Evolutionary conservation across 2,888 invertebrate genomes (phyloP).

Genomic region (Thereva nobilitata): DNA sequence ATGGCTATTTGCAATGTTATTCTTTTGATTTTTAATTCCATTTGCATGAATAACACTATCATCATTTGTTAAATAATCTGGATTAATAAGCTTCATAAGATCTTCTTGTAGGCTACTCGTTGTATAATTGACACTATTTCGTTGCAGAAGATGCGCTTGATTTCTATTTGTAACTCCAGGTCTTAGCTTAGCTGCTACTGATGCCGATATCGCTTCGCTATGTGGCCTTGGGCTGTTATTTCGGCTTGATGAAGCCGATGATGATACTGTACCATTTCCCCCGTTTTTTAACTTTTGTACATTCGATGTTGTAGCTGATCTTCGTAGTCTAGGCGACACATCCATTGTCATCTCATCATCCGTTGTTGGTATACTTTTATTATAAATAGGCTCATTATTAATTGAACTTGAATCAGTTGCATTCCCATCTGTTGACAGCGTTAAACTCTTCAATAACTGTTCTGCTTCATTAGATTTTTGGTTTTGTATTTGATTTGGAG

Average conservation of each 20-base stretch:
- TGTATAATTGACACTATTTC: slow-evolving; percentile 47
- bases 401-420: slow-evolving; percentile 59
- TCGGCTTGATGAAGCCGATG: slow-evolving; percentile 60
- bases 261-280: slow-evolving; percentile 55
- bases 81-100: slow-evolving; percentile 82
- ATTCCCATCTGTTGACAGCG: slow-evolving; percentile 40
- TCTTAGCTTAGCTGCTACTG: slow-evolving; percentile 55
- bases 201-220: slow-evolving; percentile 59
- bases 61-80: slow-evolving; percentile 64
- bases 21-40: slow-evolving; percentile 41
- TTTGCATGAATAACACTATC: slow-evolving; percentile 44
- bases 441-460: slow-evolving; percentile 39
- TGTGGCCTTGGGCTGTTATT: slow-evolving; percentile 67
- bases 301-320: slow-evolving; percentile 44
- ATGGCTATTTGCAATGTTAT: slow-evolving; percentile 43
- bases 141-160: slow-evolving; percentile 56
- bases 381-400: slow-evolving; percentile 56
- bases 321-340: slow-evolving; percentile 40
- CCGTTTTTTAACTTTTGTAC: slow-evolving; percentile 46
- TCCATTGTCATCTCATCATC: slow-evolving; percentile 38
- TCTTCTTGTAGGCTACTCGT: slow-evolving; percentile 76
- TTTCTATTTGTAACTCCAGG: slow-evolving; percentile 60
- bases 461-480: slow-evolving; percentile 42
- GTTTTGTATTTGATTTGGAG: slow-evolving; percentile 26
- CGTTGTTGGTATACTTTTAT: slow-evolving; percentile 40